Percentiles rank a stretch among this genome's conserved stretches.
phyloP scores from a whole-genome alignment of 92 coral and sea anemone genomes.

The Plumapathes pennacea region DNA sequence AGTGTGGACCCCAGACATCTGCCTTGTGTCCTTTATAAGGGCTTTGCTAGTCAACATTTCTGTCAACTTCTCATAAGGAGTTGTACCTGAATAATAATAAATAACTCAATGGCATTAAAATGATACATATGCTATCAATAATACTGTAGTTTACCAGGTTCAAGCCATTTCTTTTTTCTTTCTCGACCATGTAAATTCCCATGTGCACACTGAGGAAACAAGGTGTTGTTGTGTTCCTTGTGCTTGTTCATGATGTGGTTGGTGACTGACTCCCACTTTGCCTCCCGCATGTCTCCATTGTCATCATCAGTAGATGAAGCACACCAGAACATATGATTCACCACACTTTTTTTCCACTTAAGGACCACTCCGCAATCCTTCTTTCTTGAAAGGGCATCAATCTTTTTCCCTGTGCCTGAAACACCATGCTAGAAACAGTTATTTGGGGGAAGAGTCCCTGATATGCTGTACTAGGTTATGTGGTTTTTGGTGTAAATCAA shows the following conservation, averaged over 20 bases:
- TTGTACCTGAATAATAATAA: background rate
- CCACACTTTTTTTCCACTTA: slow-evolving; percentile 24
- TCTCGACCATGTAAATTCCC: slow-evolving; percentile 2
- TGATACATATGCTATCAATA: no score
- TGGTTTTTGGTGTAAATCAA: no score
- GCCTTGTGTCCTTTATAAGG: background rate
- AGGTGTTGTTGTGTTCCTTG: slow-evolving; percentile 6
- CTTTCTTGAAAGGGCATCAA: slow-evolving; percentile 17
- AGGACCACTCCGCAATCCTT: slow-evolving; percentile 15
- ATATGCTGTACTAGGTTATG: no score
- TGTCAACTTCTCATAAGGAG: background rate
- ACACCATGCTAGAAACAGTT: background rate
- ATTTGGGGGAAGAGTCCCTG: no score
- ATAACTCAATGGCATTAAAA: no score
- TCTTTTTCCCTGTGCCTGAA: slow-evolving; percentile 17
- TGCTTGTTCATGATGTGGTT: slow-evolving; percentile 24
- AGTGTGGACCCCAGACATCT: background rate
- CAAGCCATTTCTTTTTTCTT: no score
- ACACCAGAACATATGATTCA: slow-evolving; percentile 43
- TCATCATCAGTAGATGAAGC: slow-evolving; percentile 34
- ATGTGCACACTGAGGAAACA: background rate
- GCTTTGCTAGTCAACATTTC: background rate
- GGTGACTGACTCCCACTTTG: slow-evolving; percentile 11
- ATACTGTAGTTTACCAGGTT: no score
- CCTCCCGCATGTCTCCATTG: slow-evolving; percentile 13